These are phyloP conservation scores for Drosophila macrospina DNA, from an alignment of 2,888 invertebrate genomes.

Conservation along the genomic window DNA sequence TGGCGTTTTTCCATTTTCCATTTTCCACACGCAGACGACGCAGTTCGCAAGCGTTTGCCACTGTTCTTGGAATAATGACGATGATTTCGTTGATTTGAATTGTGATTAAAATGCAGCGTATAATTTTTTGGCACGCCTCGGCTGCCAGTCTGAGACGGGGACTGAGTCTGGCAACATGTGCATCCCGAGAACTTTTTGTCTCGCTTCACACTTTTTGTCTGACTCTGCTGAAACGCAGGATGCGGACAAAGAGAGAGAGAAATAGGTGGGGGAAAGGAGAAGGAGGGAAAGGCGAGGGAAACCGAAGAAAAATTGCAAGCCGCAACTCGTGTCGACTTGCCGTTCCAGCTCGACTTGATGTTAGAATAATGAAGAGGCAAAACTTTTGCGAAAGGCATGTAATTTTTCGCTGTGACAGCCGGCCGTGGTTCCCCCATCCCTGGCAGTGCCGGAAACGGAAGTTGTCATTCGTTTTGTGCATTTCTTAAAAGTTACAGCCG, in stretches of 20 bases:
- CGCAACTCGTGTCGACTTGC: slow-evolving; percentile 80
- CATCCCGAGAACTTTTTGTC: slow-evolving; percentile 68
- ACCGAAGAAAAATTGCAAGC: slow-evolving; percentile 78
- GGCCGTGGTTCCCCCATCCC: slow-evolving; percentile 53
- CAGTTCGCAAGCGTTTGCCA: slow-evolving; percentile 31
- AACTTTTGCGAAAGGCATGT: slow-evolving; percentile 84
- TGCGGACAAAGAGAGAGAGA: slow-evolving; percentile 3
- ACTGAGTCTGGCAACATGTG: slow-evolving; percentile 64
- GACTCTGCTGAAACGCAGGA: slow-evolving; percentile 48
- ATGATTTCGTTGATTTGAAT: slow-evolving; percentile 82
- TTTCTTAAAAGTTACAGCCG: slow-evolving; percentile 74
- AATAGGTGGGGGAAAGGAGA: not conserved
- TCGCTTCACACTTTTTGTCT: slow-evolving; percentile 76
- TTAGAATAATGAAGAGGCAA: slow-evolving; percentile 84
- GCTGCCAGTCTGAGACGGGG: slow-evolving; percentile 11
- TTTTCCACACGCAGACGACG: slow-evolving; percentile 47
- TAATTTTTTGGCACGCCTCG: slow-evolving; percentile 71
- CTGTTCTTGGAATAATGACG: slow-evolving; percentile 71
- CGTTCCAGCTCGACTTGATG: slow-evolving; percentile 75
- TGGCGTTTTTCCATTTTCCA: slow-evolving; percentile 58
- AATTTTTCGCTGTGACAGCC: slow-evolving; percentile 84
- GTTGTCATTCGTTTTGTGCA: slow-evolving; percentile 82
- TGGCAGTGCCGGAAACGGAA: slow-evolving; percentile 64
- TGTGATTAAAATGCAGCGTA: slow-evolving; percentile 83
- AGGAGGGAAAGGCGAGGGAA: slow-evolving; percentile 28